Conservation (phyloP, 64 coral and sea anemone genomes). For the Stichodactyla mertensii region DNA sequence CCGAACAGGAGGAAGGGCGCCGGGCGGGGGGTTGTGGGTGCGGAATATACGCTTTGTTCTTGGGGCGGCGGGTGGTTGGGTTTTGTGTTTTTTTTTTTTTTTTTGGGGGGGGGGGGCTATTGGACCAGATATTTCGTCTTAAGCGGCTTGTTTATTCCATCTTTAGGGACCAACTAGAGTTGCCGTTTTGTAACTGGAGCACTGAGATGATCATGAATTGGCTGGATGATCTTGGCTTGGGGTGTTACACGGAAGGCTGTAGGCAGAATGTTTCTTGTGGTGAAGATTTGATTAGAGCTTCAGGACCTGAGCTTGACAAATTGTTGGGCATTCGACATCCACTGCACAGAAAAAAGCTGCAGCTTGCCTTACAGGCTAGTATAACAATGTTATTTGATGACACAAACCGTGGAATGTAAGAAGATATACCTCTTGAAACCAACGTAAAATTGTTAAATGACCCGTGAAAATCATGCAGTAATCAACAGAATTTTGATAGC, state of each 20-base stretch:
- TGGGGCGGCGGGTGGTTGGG: too few species aligned
- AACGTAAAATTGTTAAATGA: too few species aligned
- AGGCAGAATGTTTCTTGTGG: slow-evolving; percentile 55
- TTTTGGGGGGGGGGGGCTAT: too few species aligned
- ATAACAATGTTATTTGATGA: neutral
- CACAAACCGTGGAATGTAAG: neutral
- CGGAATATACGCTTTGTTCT: too few species aligned
- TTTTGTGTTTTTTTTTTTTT: too few species aligned
- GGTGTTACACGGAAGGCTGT: slow-evolving; percentile 61
- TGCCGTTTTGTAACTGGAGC: slow-evolving; percentile 85
- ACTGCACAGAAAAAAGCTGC: slow-evolving; percentile 91
- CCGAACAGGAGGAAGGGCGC: too few species aligned
- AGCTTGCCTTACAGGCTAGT: slow-evolving; percentile 71
- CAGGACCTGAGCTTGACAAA: slow-evolving; percentile 72
- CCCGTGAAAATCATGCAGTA: too few species aligned
- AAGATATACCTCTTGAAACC: too few species aligned
- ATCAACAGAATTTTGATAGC: too few species aligned
- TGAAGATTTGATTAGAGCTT: slow-evolving; percentile 74
- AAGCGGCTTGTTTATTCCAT: neutral
- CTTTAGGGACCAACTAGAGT: slow-evolving; percentile 70
- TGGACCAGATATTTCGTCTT: too few species aligned
- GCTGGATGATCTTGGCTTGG: slow-evolving; percentile 85
- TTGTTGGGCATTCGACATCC: slow-evolving; percentile 68
- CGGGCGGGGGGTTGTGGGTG: too few species aligned
- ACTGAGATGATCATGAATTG: slow-evolving; percentile 89